Base-by-base conservation (phyloP, 2,888 invertebrate species). In the Tinea pellionella region DNA sequence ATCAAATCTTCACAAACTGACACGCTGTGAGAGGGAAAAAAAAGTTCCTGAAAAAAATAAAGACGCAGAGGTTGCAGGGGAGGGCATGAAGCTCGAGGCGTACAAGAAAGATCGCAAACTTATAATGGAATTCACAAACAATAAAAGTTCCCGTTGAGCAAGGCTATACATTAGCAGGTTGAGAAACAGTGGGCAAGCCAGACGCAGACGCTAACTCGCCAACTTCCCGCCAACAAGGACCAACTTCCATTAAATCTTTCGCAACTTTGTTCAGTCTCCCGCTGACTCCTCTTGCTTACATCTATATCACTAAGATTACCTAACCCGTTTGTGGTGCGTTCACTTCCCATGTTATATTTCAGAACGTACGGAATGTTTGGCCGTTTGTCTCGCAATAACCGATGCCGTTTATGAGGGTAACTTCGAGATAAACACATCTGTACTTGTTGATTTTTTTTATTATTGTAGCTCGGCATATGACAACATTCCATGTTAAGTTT, bases 91-190 rank as follows among this genome's bases (percentile, higher is more conserved):
- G 47, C 15, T 47, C n/a, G 13, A 47, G 13, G 47, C 47, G 47
- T 15, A n/a, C 13, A 47, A 47, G 47, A 47, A 47, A 47, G 47
- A 47, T 70, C 72, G 74, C 77, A 74, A 85, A 86, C 79, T 86
- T 85, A 85, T 86, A 86, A 85, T 85, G 84, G 85, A 86, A 85
- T 86, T 85, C 86, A 83, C 80, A 74, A 85, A 83, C 85, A 85
- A 86, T 86, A 84, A 85, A 86, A 86, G 83, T 85, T 85, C 79
- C 77, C 80, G 80, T 80, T 80, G 77, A 79, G 79, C 80, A 80
- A 83, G 83, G 80, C 82, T 32, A 81, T 81, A 84, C 79, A 80
- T 80, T 80, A 69, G 67, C 69, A 65, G 65, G 67, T 69, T 79
- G 80, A 79, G 81, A 18, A 24, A 9, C 53, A 24, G 9, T 53